Percentiles rank a stretch among this genome's conserved stretches.
Conservation (phyloP, 2,797 vertebrate species). For the Emydoidea blandingii region DNA sequence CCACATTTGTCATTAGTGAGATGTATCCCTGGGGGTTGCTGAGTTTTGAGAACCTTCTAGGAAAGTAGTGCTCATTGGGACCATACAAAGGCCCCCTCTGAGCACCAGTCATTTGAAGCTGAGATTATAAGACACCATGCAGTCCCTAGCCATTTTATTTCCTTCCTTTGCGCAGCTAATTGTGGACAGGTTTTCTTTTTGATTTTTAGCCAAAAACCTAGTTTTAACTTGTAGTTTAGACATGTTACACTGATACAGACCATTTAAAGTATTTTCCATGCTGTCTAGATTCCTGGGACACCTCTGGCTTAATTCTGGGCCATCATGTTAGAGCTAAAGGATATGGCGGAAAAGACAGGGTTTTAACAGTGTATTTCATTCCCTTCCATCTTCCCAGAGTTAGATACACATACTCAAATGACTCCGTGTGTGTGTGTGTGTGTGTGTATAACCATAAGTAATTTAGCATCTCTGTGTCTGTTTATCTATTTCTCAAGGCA, state of each 20-base stretch:
- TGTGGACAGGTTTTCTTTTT: background rate
- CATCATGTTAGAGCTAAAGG: background rate
- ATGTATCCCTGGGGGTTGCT: background rate
- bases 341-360: background rate
- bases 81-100: constrained; percentile 18
- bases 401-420: background rate
- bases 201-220: background rate
- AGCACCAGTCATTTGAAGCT: background rate
- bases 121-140: background rate
- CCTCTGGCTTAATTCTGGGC: background rate
- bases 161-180: constrained; percentile 24
- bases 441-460: background rate
- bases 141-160: background rate
- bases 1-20: background rate
- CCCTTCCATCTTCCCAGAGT: background rate
- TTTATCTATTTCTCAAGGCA: background rate
- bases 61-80: background rate
- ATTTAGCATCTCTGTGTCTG: background rate
- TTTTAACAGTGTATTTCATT: background rate
- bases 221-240: background rate
- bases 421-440: background rate
- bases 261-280: background rate
- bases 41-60: constrained; percentile 3
- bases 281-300: constrained; percentile 13
- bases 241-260: background rate